Base-by-base conservation (phyloP, 2,888 invertebrate species). In the Nemapogon koenigi region DNA sequence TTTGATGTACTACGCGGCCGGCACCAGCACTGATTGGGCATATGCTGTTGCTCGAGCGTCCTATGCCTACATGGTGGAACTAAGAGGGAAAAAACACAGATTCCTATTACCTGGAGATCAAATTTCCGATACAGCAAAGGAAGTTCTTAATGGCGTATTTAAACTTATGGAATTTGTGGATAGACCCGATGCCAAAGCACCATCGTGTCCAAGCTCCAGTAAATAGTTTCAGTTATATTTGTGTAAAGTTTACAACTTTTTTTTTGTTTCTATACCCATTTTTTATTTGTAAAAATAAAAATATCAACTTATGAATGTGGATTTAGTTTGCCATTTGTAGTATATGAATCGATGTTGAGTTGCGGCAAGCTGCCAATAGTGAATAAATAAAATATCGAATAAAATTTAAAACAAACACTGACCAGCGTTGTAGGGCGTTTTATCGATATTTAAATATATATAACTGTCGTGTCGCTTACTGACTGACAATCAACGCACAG, bases 11-110 rank as follows among this genome's bases (percentile, higher is more conserved):
- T 78, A 60, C 45, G 62, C 76, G 1, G 44, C 66, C 0, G 76
- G 76, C 0, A 73, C 61, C 31, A 75, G 76, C 48, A 55, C 53
- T 0, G 76, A 78, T 40, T 78, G 76, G 76, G 69, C 68, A 33
- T 76, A 76, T 43, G 73, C 53, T 0, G 55, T 56, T 2, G 62
- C 63, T 3, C 61, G 60, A 32, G 67, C 76, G 16, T 68, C 65
- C 0, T 78, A 61, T 51, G 62, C 67, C 2, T 78, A 75, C 46
- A 75, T 78, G 75, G 42, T 78, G 1, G 76, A 78, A 31, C 60
- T 78, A 0, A 50, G 70, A 42, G 59, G 65, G n/a, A 76, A 68
- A 43, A 46, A 49, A 3, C 59, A 73, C 44, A 56, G 65, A 25
- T 78, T 78, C 41, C 53, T 73, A 1, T 48, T 76, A 0, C 76